A percentile compares a stretch with the other conserved stretches of the same genome.
phyloP scores from a whole-genome alignment of 2,113 vertebrate genomes.

The Chaetodon trifascialis region DNA sequence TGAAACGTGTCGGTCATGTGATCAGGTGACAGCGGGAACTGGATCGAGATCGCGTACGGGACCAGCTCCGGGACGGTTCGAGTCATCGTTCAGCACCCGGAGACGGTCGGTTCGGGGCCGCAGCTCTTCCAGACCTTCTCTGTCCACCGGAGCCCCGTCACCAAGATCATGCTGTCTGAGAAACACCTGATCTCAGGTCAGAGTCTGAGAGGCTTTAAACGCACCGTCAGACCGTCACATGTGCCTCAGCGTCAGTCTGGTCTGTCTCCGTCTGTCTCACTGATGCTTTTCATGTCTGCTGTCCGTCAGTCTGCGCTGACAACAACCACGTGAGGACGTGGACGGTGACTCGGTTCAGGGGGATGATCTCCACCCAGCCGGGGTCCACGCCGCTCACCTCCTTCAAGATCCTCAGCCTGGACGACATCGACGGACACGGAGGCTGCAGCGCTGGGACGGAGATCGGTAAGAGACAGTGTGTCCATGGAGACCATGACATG shows the following conservation, averaged over 20 bases:
- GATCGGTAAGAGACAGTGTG: slow-evolving; percentile 84
- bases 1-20: slow-evolving; percentile 23
- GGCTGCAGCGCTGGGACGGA: slow-evolving; percentile 90
- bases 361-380: slow-evolving; percentile 95
- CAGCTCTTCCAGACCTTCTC: slow-evolving; percentile 96
- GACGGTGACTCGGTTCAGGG: slow-evolving; percentile 94
- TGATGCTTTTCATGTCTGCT: neutral
- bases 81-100: slow-evolving; percentile 94
- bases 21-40: slow-evolving; percentile 94
- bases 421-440: slow-evolving; percentile 86
- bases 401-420: slow-evolving; percentile 92
- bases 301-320: slow-evolving; percentile 89
- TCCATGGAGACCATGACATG: too few species aligned
- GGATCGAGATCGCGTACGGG: slow-evolving; percentile 95
- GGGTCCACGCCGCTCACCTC: slow-evolving; percentile 93
- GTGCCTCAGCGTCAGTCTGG: neutral
- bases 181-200: slow-evolving; percentile 90
- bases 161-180: slow-evolving; percentile 94
- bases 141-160: slow-evolving; percentile 93
- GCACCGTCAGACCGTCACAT: neutral
- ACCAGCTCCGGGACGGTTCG: slow-evolving; percentile 91
- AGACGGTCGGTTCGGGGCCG: slow-evolving; percentile 92
- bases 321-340: slow-evolving; percentile 94
- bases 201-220: too few species aligned
- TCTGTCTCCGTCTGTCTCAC: neutral